These are phyloP conservation scores for Orthosia gracilis DNA, from an alignment of 2,888 invertebrate genomes.

Conservation along the genomic window DNA sequence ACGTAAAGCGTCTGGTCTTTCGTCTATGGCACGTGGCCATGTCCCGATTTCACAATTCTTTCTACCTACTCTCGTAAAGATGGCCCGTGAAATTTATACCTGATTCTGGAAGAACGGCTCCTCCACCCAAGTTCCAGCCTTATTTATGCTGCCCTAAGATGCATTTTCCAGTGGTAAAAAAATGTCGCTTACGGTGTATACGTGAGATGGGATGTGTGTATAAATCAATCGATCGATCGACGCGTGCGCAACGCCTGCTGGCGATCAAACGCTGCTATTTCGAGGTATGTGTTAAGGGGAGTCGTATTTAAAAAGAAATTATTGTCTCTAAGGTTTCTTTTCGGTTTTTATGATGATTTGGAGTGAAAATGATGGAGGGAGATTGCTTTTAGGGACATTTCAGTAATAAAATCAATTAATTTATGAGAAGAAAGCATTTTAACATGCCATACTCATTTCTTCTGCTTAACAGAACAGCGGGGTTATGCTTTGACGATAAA, in stretches of 20 bases:
- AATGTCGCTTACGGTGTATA: constrained; percentile 47
- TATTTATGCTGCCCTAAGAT: rapidly evolving
- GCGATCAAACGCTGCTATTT: constrained; percentile 85
- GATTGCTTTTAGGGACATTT: not conserved
- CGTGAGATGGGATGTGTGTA: constrained; percentile 73
- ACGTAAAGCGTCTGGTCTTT: constrained; percentile 71
- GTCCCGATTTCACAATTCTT: constrained; percentile 73
- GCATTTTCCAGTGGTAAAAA: constrained; percentile 7
- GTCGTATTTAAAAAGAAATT: constrained; percentile 59
- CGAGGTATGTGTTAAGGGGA: constrained; percentile 79
- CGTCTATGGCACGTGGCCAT: constrained; percentile 74
- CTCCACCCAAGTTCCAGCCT: not conserved
- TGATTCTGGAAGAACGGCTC: constrained; percentile 49
- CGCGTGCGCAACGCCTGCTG: constrained; percentile 83
- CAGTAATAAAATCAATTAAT: not conserved
- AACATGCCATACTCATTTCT: too few species aligned
- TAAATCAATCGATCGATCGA: constrained; percentile 89
- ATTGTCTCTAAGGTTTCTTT: constrained; percentile 51
- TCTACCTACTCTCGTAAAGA: constrained; percentile 71
- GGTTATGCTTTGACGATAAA: too few species aligned
- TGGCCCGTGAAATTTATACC: constrained; percentile 64
- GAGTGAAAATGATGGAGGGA: constrained; percentile 15
- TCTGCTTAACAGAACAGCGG: too few species aligned
- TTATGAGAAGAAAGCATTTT: not conserved
- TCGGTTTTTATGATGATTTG: constrained; percentile 48